phyloP scores from a whole-genome alignment of 1,140 invertebrate genomes.

The Drosophila chauvacae region DNA sequence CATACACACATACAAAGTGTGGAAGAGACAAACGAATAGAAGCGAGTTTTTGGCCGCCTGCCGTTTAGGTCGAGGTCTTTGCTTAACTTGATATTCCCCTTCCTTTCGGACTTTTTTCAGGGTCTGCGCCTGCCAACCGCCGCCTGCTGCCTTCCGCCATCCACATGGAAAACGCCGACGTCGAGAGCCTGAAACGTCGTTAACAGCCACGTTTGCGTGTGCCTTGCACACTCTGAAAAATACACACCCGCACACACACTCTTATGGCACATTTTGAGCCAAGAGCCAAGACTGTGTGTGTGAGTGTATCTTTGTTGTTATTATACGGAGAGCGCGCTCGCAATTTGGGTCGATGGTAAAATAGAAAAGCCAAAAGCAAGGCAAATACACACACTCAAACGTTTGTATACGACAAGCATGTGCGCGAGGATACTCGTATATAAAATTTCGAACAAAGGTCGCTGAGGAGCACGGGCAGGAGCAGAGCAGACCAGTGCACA shows the following conservation, averaged over 20 bases:
- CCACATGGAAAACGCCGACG: conserved; percentile 59
- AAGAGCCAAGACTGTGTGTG: conserved; percentile 32
- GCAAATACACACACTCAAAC: conserved; percentile 49
- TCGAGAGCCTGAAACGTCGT: conserved; percentile 69
- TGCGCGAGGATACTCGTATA: conserved; percentile 29
- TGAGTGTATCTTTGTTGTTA: conserved; percentile 66
- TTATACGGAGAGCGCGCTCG: conserved; percentile 61
- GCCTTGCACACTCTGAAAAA: conserved; percentile 30
- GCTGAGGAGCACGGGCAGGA: conserved; percentile 50
- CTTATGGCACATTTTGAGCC: conserved; percentile 38
- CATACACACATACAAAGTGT: conserved; percentile 20
- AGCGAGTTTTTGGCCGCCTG: conserved; percentile 70
- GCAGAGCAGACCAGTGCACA: conserved; percentile 69
- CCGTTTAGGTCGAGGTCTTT: conserved; percentile 78
- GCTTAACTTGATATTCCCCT: conserved; percentile 54
- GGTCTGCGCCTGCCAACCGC: conserved; percentile 43
- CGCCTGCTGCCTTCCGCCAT: conserved; percentile 12
- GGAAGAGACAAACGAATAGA: not conserved
- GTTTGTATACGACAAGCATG: conserved; percentile 28
- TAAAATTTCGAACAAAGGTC: conserved; percentile 76
- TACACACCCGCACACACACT: conserved; percentile 29
- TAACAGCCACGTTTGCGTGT: conserved; percentile 80
- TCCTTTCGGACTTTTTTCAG: conserved; percentile 50
- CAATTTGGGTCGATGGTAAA: conserved; percentile 83
- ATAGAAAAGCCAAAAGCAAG: conserved; percentile 81